phyloP scores from a whole-genome alignment of 2,888 invertebrate species.

The Nomada ruficornis region DNA sequence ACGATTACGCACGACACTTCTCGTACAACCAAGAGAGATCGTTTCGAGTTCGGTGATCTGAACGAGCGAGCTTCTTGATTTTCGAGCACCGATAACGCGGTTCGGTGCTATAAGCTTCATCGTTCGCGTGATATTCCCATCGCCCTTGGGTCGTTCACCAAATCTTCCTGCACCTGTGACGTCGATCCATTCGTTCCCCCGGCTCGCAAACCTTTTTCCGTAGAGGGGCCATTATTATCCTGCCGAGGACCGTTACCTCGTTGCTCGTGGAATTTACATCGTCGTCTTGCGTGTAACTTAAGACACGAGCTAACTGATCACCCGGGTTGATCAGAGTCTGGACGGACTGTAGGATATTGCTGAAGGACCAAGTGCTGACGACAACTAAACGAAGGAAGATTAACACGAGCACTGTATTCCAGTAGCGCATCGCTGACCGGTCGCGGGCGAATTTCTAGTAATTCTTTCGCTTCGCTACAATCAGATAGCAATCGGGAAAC shows the following conservation, averaged over 20 bases:
- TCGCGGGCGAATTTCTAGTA: neutral
- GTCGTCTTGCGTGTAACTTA: neutral
- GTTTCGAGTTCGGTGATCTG: neutral
- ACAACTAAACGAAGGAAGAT: slow-evolving; percentile 25
- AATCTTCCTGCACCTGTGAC: slow-evolving; percentile 73
- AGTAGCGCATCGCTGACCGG: slow-evolving; percentile 10
- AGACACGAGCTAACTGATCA: neutral
- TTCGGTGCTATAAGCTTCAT: neutral
- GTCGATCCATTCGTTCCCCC: slow-evolving; percentile 73
- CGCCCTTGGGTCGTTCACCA: slow-evolving; percentile 62
- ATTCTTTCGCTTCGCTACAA: neutral
- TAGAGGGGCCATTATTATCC: slow-evolving; percentile 73
- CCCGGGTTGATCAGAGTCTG: slow-evolving; percentile 7
- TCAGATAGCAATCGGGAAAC: neutral
- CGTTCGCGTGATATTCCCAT: neutral
- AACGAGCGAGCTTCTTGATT: neutral
- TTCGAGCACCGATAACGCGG: neutral
- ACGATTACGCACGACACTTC: neutral
- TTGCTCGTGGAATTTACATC: neutral
- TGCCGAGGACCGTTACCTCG: slow-evolving; percentile 20
- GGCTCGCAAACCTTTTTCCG: slow-evolving; percentile 65
- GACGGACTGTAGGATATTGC: slow-evolving; percentile 9
- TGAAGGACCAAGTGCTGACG: slow-evolving; percentile 51
- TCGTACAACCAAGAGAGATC: too few species aligned
- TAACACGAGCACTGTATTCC: slow-evolving; percentile 47